phyloP scores from a whole-genome alignment of 2,113 vertebrate genomes.

The Chloebia gouldiae region DNA sequence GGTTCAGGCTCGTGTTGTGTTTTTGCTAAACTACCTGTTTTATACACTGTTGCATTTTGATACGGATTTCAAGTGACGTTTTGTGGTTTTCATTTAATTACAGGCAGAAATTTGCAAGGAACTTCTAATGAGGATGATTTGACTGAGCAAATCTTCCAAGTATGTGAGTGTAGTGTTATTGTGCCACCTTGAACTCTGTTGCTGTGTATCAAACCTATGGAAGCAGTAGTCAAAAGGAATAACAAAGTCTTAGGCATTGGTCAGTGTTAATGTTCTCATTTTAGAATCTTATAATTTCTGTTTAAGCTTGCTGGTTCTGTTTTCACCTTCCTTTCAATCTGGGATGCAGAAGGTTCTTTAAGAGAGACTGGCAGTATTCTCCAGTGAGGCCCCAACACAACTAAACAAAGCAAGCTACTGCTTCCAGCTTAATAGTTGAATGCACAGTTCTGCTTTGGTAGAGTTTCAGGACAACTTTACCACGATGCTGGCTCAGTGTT shows the following conservation, averaged over 20 bases:
- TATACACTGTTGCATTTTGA: neutral
- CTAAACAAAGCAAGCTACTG: neutral
- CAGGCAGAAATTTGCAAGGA: neutral
- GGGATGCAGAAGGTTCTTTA: neutral
- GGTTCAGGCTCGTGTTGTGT: neutral
- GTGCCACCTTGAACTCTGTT: neutral
- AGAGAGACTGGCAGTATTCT: neutral
- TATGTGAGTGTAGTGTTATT: neutral
- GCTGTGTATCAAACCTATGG: neutral
- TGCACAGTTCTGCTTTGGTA: neutral
- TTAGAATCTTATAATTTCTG: neutral
- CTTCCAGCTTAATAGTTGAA: neutral
- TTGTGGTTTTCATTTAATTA: neutral
- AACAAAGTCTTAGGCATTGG: neutral
- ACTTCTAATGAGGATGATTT: neutral
- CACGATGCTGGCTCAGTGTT: neutral
- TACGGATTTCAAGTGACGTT: neutral
- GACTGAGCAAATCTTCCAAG: neutral
- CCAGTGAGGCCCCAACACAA: rapidly evolving
- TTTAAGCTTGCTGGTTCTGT: neutral
- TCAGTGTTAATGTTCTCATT: neutral
- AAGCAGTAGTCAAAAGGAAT: neutral
- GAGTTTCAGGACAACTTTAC: neutral
- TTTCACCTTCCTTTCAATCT: neutral
- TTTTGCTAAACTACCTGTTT: neutral